Evolutionary conservation across 2,888 invertebrate species (phyloP).

Genomic region (Globia sparganii): DNA sequence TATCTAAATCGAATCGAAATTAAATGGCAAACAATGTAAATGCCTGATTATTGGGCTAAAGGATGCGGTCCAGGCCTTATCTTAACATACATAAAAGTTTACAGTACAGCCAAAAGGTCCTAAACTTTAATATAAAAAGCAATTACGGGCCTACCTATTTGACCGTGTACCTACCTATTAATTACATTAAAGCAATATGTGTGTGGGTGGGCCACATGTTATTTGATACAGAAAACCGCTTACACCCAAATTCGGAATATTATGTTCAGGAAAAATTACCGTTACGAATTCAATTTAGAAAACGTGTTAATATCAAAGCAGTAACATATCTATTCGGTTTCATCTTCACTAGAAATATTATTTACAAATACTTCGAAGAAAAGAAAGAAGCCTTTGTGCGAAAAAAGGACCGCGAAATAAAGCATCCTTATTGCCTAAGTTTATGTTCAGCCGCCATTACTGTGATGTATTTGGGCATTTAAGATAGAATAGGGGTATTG

Average conservation of each 20-base stretch:
- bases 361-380: conserved; percentile 60
- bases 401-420: conserved; percentile 67
- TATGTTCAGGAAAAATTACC: conserved; percentile 51
- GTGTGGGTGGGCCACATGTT: conserved; percentile 19
- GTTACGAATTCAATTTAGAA: conserved; percentile 57
- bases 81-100: conserved; percentile 1
- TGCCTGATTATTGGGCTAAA: conserved; percentile 2
- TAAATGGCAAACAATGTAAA: conserved; percentile 3
- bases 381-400: conserved; percentile 65
- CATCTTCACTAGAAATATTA: conserved; percentile 65
- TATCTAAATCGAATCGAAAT: background rate
- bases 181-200: conserved; percentile 42
- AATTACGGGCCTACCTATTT: conserved; percentile 32
- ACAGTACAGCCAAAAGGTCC: background rate
- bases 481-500: conserved; percentile 62
- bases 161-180: conserved; percentile 25
- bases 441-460: conserved; percentile 69
- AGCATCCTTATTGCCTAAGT: conserved; percentile 71
- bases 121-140: conserved; percentile 36
- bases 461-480: conserved; percentile 66
- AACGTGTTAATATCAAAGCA: conserved; percentile 58
- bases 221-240: conserved; percentile 55
- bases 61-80: conserved; percentile 5
- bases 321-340: conserved; percentile 44
- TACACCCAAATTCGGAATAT: conserved; percentile 47